Evolutionary conservation across 1,140 invertebrate genomes (phyloP).

Genomic region (Cyphomyrmex costatus): DNA sequence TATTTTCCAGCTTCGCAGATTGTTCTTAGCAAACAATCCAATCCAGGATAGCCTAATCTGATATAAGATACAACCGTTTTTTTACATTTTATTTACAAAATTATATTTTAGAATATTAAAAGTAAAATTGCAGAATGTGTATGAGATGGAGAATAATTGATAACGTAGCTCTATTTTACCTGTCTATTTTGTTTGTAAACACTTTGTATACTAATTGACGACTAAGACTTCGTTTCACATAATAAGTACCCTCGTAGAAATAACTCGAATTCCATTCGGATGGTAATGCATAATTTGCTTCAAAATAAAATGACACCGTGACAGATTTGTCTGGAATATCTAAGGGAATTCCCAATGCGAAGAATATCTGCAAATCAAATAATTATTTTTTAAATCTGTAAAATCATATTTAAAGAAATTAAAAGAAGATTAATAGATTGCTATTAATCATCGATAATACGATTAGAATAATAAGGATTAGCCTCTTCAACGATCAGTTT

Average conservation of each 20-base stretch:
- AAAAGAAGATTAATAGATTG: background rate
- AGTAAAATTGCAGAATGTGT: background rate
- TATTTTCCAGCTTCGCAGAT: slow-evolving; percentile 84
- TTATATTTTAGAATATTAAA: background rate
- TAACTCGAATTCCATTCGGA: slow-evolving; percentile 72
- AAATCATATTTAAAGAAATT: background rate
- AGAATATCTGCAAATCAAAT: slow-evolving; percentile 81
- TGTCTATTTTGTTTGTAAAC: slow-evolving; percentile 81
- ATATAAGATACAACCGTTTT: slow-evolving; percentile 51
- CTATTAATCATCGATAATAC: too few species aligned
- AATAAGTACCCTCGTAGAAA: slow-evolving; percentile 68
- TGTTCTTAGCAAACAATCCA: slow-evolving; percentile 81
- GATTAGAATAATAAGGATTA: background rate
- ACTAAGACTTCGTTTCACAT: slow-evolving; percentile 76
- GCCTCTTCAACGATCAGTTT: background rate
- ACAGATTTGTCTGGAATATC: slow-evolving; percentile 83
- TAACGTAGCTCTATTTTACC: slow-evolving; percentile 63
- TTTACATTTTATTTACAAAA: background rate
- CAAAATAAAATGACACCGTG: slow-evolving; percentile 84
- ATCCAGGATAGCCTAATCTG: slow-evolving; percentile 82
- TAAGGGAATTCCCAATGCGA: slow-evolving; percentile 83
- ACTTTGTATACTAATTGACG: slow-evolving; percentile 80
- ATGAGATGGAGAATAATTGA: slow-evolving; percentile 3
- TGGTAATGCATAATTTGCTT: slow-evolving; percentile 84
- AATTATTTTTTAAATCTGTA: background rate